Conservation (phyloP, 64 coral and sea anemone species). For the Dendronephthya gigantea region DNA sequence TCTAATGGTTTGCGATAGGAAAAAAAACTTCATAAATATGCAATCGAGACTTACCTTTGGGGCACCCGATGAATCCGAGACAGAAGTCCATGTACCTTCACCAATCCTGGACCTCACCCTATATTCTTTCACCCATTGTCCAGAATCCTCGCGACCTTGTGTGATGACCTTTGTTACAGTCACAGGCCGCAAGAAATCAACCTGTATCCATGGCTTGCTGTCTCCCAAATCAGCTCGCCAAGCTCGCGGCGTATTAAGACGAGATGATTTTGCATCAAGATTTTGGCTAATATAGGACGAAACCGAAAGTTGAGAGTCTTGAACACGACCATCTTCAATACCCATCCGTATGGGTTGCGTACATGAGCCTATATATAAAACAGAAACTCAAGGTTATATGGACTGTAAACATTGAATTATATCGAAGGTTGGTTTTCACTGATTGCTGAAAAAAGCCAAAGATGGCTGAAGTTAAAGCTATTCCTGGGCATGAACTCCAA, state of each 20-base stretch:
- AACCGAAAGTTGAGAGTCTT: not conserved
- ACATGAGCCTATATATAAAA: too few relatives aligned
- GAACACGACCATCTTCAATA: not conserved
- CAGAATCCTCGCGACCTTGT: not conserved
- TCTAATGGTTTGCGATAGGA: too few relatives aligned
- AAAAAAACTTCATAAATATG: too few relatives aligned
- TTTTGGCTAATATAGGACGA: not conserved
- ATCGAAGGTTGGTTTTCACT: too few relatives aligned
- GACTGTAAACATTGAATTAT: too few relatives aligned
- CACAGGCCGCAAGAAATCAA: not conserved
- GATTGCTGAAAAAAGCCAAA: too few relatives aligned
- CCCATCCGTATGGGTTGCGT: not conserved
- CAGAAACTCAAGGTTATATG: too few relatives aligned
- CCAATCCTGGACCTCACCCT: not conserved
- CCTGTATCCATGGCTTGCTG: not conserved
- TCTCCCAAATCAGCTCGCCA: not conserved
- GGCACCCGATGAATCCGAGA: too few relatives aligned
- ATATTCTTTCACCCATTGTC: not conserved
- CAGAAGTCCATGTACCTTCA: not conserved
- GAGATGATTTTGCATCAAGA: not conserved
- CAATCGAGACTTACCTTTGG: too few relatives aligned
- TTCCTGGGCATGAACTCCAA: too few relatives aligned
- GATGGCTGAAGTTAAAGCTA: too few relatives aligned
- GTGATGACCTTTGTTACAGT: not conserved
- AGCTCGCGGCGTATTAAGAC: not conserved